Conservation (phyloP, 2,113 vertebrate genomes). For the Pandion haliaetus region DNA sequence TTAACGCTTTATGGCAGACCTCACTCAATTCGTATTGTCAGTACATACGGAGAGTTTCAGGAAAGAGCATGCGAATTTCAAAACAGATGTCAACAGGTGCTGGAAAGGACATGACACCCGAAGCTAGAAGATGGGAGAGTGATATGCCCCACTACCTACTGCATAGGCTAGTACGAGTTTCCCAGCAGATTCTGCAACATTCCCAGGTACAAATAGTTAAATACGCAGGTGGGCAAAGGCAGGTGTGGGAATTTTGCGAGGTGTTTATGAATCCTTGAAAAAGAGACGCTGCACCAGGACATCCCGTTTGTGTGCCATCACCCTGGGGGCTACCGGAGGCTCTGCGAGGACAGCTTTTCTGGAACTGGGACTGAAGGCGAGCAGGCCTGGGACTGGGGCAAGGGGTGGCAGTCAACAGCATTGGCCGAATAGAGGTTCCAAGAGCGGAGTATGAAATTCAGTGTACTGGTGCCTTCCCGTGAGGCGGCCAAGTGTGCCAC, state of each 20-base stretch:
- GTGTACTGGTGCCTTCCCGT: rapidly evolving
- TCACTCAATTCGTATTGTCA: not conserved
- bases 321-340: no score
- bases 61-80: not conserved
- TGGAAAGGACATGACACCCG: not conserved
- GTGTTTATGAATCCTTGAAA: not conserved
- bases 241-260: not conserved
- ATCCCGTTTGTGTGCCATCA: not conserved
- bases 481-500: not conserved
- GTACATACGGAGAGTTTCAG: not conserved
- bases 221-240: not conserved
- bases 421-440: rapidly evolving
- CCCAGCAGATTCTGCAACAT: not conserved
- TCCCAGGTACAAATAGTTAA: not conserved
- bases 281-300: no score
- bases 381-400: no score
- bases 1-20: not conserved
- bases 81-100: not conserved
- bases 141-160: not conserved
- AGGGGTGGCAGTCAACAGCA: rapidly evolving
- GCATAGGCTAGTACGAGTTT: not conserved
- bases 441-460: rapidly evolving
- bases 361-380: not conserved
- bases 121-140: no score
- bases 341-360: no score